Evolutionary conservation across 2,797 vertebrate genomes (phyloP), one percentile per base, ranked within the genome.

Genomic region (Bovichtus diacanthus): DNA sequence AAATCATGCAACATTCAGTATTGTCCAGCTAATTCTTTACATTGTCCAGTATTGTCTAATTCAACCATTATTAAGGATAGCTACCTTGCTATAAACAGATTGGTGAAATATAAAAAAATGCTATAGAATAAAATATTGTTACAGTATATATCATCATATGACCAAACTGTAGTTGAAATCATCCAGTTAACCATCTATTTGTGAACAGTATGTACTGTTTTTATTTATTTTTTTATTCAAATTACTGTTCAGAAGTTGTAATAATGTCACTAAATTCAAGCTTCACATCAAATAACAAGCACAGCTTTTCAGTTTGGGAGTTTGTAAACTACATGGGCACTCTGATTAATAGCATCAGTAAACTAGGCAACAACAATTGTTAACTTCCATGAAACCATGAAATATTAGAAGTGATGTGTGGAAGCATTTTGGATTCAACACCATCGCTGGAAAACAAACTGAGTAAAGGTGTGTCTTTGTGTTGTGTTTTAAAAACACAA

Each of bases 231-330:
- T n/a, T n/a, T n/a, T n/a, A n/a, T n/a, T n/a, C n/a, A n/a, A n/a
- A n/a, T n/a, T n/a, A n/a, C n/a, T n/a, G n/a, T n/a, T n/a, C n/a
- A n/a, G n/a, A n/a, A n/a, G n/a, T n/a, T n/a, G n/a, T n/a, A n/a
- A 38, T 71, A n/a, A 64, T 13, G 5, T 21, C 23, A 56, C 19
- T 39, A 34, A 39, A 15, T n/a, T 41, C 62, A 29, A 53, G 41
- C 60, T 51, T 43, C n/a, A 50, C 44, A 58, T 43, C 49, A 29
- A 50, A 49, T 58, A 65, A 36, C 43, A 44, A 43, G 18, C 43
- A 44, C 43, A 34, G 38, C 5, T 0, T 61, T 51, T 15, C 27
- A 54, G 60, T 2, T 7, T 1, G 3, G 6, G 6, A 25, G 21
- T 56, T 56, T 47, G 15, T 34, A 29, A 53, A 53, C 31, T 25